Evolutionary conservation across 2,113 vertebrate species (phyloP), one percentile per base, ranked within the genome.

Genomic region (human): DNA sequence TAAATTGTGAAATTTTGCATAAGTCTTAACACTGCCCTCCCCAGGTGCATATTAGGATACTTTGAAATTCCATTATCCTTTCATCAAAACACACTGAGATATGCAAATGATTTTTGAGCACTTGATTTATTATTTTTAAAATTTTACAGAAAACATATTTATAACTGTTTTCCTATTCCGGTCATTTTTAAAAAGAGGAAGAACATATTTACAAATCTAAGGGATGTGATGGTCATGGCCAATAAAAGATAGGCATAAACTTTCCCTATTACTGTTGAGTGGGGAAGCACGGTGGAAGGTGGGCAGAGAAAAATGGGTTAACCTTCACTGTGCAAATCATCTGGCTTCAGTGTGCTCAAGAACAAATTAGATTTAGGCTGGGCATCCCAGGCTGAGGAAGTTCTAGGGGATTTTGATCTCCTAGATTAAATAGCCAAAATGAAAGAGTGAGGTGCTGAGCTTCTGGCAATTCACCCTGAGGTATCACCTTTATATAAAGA

Each of bases 351-450:
- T 23, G 32, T 61, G 40, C 22, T 35, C 5, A 50, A 23, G 55
- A 94, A 92, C 22, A 61, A 75, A 89, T 79, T 92, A 92, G 27
- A 85, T 55, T 89, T 85, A 84, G 23, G 35, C 45, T 85, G 64
- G 30, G 25, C 8, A 85, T 73, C 55, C 55, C 40, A 59, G 45
- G 23, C 80, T 75, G 80, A 73, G 35, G 57, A 95, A 66, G 48
- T 91, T 95, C 78, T 73, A 79, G 88, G 48, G 52, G 55, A 80
- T 85, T 30, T 45, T 75, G 64, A 92, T 73, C 30, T 92, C 68
- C n/a, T 48, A 86, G 30, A 72, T 82, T 88, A 95, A n/a, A 84
- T 59, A 95, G 78, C 9, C 11, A 45, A 64, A 80, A 45, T 18
- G 23, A 80, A 92, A 96, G 48, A 38, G 11, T 68, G n/a, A 85